Conservation (phyloP, 2,888 invertebrate species). For the Proisotoma minuta region DNA sequence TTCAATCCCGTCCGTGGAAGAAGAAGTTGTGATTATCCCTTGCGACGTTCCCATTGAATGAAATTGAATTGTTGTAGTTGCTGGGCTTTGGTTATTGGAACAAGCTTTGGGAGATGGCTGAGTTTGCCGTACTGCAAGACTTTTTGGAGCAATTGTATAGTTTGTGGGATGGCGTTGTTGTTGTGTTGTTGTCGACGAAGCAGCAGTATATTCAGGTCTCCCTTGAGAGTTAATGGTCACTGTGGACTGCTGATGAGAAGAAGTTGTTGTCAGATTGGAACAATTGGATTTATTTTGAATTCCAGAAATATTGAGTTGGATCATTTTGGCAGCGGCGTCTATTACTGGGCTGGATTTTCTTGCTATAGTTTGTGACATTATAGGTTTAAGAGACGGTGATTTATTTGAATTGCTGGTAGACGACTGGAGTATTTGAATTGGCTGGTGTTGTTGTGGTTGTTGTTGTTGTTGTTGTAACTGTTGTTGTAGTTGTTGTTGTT, state of each 20-base stretch:
- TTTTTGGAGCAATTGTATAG: neutral
- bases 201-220: no score
- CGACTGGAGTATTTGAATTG: no score
- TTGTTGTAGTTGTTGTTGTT: neutral
- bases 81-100: neutral
- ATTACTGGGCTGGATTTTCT: neutral
- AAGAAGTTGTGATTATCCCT: slow-evolving; percentile 14
- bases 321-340: neutral
- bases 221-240: no score
- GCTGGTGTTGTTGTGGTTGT: neutral
- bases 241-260: neutral
- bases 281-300: neutral
- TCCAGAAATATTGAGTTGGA: neutral
- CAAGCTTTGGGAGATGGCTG: neutral
- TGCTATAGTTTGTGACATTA: neutral
- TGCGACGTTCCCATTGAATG: slow-evolving; percentile 12
- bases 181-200: neutral
- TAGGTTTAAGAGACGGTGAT: neutral
- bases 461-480: neutral
- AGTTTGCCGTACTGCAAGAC: neutral
- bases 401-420: neutral
- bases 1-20: slow-evolving; percentile 3
- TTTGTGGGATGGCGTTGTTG: neutral
- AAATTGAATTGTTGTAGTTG: slow-evolving; percentile 11
- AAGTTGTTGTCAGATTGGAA: neutral